A percentile compares a stretch with the other conserved stretches of the same genome.
phyloP scores from a whole-genome alignment of 2,888 invertebrate species.

The Andricus curvator region DNA sequence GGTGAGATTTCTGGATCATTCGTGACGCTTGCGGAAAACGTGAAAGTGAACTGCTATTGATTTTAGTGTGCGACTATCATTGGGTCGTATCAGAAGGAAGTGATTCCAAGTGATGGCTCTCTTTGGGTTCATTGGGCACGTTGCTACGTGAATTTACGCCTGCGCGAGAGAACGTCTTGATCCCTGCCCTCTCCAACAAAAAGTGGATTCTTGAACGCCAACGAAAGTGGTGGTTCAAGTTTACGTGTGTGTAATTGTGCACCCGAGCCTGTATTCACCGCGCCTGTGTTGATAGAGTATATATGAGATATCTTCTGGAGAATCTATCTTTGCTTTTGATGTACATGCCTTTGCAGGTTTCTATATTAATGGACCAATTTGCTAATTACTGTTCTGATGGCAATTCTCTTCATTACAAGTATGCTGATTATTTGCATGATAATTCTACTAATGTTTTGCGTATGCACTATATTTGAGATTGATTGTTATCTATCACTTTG shows the following conservation, averaged over 20 bases:
- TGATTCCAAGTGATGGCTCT: conserved; percentile 12
- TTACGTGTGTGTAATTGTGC: conserved; percentile 38
- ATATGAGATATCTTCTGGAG: conserved; percentile 5
- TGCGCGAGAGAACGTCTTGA: conserved; percentile 29
- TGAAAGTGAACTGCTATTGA: conserved; percentile 30
- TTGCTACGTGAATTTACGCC: conserved; percentile 29
- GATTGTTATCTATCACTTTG: neutral
- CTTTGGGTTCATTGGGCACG: conserved; percentile 30
- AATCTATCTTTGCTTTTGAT: conserved; percentile 9
- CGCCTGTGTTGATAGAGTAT: conserved; percentile 14
- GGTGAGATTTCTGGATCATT: conserved; percentile 8
- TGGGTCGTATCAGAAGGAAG: conserved; percentile 12
- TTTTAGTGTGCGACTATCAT: conserved; percentile 23
- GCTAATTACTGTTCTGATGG: neutral
- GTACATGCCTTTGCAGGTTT: neutral
- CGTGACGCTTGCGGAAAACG: neutral
- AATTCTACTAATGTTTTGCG: neutral
- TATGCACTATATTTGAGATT: neutral
- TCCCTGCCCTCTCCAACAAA: conserved; percentile 35
- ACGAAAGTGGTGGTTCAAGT: conserved; percentile 38
- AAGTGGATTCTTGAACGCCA: conserved; percentile 32
- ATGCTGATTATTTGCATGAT: neutral
- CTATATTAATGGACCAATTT: neutral
- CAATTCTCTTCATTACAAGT: neutral
- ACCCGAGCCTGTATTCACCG: neutral